Evolutionary conservation across 2,113 vertebrate species (phyloP).

Genomic region (Haemorhous mexicanus): DNA sequence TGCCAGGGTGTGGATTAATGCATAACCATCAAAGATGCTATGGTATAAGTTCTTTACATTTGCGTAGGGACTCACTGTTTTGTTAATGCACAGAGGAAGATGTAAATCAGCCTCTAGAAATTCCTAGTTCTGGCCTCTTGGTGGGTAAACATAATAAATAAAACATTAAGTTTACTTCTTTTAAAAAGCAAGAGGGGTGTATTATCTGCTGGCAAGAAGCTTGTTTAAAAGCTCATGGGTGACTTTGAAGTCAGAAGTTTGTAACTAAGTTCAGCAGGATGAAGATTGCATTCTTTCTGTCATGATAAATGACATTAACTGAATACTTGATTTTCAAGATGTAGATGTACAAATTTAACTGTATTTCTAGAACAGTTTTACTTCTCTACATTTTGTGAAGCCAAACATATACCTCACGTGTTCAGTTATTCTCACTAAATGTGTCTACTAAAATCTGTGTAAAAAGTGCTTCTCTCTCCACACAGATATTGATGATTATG

Average conservation of each 20-base stretch:
- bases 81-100: neutral
- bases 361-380: neutral
- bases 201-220: neutral
- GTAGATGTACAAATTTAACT: neutral
- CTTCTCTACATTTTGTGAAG: neutral
- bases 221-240: neutral
- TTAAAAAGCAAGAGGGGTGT: neutral
- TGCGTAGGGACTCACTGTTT: accelerated
- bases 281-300: neutral
- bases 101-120: neutral
- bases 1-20: neutral
- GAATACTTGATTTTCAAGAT: neutral
- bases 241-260: neutral
- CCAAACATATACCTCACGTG: neutral
- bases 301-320: neutral
- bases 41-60: neutral
- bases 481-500: neutral
- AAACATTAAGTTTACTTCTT: neutral
- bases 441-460: neutral
- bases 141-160: neutral
- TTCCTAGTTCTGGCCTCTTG: neutral
- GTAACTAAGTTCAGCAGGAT: neutral
- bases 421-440: neutral
- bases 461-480: neutral
- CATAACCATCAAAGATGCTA: neutral